A percentile compares a stretch with the other conserved stretches of the same genome.
phyloP scores from a whole-genome alignment of 2,113 vertebrate species.

The Lampris incognitus region DNA sequence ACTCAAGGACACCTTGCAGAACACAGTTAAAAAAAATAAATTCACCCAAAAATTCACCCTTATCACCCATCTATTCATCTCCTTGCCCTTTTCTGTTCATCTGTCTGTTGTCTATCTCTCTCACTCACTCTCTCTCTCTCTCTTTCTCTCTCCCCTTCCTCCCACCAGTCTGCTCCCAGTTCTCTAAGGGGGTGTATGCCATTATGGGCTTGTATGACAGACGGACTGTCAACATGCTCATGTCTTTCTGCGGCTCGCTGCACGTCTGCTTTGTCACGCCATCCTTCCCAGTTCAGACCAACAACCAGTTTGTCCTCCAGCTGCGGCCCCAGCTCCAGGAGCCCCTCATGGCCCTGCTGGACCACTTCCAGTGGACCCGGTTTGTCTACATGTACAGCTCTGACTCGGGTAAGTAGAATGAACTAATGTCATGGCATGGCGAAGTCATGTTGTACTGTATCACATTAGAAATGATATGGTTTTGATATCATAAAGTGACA shows the following conservation, averaged over 20 bases:
- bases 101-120: not conserved
- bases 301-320: constrained; percentile 98
- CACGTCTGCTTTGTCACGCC: constrained; percentile 97
- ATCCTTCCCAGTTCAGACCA: constrained; percentile 92
- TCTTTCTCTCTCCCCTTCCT: not conserved
- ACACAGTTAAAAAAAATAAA: no score
- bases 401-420: constrained; percentile 86
- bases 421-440: no score
- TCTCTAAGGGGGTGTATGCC: constrained; percentile 97
- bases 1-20: no score
- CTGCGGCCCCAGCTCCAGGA: constrained; percentile 94
- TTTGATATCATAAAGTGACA: no score
- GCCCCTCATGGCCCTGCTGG: constrained; percentile 92
- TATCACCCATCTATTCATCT: no score
- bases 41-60: no score
- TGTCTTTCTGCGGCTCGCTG: constrained; percentile 95
- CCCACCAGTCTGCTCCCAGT: constrained; percentile 94
- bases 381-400: constrained; percentile 98
- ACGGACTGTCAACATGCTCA: constrained; percentile 96
- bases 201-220: constrained; percentile 97
- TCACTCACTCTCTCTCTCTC: not conserved
- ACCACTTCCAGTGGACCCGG: constrained; percentile 93
- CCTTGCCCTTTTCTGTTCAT: not conserved
- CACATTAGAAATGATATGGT: no score
- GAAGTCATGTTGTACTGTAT: not conserved